phyloP scores from a whole-genome alignment of 2,888 invertebrate species.

The Galeruca laticollis region DNA sequence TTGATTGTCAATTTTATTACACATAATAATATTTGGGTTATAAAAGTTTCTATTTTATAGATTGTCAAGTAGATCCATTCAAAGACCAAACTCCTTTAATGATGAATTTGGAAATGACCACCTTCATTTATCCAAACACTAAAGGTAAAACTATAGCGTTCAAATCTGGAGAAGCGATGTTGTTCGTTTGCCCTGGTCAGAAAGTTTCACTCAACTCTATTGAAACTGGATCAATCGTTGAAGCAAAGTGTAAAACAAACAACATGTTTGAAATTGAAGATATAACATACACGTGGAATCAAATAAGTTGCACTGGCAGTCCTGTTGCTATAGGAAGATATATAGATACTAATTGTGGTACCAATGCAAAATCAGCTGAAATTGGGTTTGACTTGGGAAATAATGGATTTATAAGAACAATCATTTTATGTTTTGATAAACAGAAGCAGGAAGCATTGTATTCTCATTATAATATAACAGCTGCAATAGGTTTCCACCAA shows the following conservation, averaged over 20 bases:
- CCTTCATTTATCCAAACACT: slow-evolving; percentile 42
- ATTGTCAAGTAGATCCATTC: slow-evolving; percentile 42
- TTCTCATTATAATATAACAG: slow-evolving; percentile 68
- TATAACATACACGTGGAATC: slow-evolving; percentile 60
- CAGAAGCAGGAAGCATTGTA: slow-evolving; percentile 68
- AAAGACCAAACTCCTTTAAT: slow-evolving; percentile 36
- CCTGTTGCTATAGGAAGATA: slow-evolving; percentile 64
- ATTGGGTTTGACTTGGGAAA: slow-evolving; percentile 69
- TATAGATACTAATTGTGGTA: slow-evolving; percentile 66
- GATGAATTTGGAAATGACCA: slow-evolving; percentile 26
- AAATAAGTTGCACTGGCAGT: slow-evolving; percentile 66
- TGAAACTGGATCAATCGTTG: slow-evolving; percentile 32
- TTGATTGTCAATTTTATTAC: too few relatives aligned
- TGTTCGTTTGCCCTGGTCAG: slow-evolving; percentile 48
- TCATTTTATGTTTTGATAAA: slow-evolving; percentile 71
- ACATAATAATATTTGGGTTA: not conserved
- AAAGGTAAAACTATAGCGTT: slow-evolving; percentile 37
- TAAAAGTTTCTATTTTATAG: slow-evolving; percentile 38
- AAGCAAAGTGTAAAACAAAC: slow-evolving; percentile 54
- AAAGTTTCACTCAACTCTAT: slow-evolving; percentile 42
- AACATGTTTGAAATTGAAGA: slow-evolving; percentile 49
- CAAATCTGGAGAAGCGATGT: slow-evolving; percentile 35
- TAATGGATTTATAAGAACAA: slow-evolving; percentile 67
- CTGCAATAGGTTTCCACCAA: slow-evolving; percentile 68
- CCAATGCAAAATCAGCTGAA: slow-evolving; percentile 67